Percentiles rank a stretch among this genome's conserved stretches.
Conservation (phyloP, 2,113 vertebrate species). For the Perccottus glenii region DNA sequence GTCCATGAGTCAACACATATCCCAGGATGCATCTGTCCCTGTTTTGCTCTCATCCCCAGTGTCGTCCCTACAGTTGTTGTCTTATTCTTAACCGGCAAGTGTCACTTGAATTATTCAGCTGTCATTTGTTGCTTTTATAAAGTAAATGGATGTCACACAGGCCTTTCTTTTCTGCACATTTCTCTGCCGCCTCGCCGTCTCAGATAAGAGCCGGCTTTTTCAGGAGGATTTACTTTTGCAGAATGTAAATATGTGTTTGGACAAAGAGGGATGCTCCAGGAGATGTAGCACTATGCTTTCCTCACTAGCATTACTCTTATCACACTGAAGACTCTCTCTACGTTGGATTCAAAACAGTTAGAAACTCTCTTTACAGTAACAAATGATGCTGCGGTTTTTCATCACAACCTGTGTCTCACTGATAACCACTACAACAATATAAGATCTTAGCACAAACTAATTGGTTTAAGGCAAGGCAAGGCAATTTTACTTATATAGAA, state of each 20-base stretch:
- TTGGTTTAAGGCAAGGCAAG: no score
- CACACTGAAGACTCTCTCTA: no score
- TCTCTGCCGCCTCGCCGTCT: conserved; percentile 1
- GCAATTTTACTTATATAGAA: no score
- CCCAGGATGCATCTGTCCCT: conserved; percentile 62
- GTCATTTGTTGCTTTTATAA: conserved; percentile 60
- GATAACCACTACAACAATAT: no score
- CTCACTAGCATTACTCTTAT: no score
- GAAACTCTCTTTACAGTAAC: no score
- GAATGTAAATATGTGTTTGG: conserved; percentile 17
- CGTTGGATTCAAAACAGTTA: no score
- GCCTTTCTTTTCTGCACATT: conserved; percentile 31
- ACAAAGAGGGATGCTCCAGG: conserved; percentile 1
- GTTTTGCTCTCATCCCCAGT: conserved; percentile 46
- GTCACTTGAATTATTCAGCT: conserved; percentile 59
- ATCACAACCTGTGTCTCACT: no score
- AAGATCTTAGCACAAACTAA: no score
- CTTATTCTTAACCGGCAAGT: conserved; percentile 48
- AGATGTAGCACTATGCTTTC: no score
- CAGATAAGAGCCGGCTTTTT: conserved; percentile 8
- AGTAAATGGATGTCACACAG: conserved; percentile 45
- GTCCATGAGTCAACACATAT: conserved; percentile 54
- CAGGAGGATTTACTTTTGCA: conserved; percentile 8
- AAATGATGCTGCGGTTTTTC: no score
- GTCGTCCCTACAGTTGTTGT: conserved; percentile 34